A percentile compares a stretch with the other conserved stretches of the same genome.
Conservation (phyloP, 2,113 vertebrate species). For the Caranx melampygus region DNA sequence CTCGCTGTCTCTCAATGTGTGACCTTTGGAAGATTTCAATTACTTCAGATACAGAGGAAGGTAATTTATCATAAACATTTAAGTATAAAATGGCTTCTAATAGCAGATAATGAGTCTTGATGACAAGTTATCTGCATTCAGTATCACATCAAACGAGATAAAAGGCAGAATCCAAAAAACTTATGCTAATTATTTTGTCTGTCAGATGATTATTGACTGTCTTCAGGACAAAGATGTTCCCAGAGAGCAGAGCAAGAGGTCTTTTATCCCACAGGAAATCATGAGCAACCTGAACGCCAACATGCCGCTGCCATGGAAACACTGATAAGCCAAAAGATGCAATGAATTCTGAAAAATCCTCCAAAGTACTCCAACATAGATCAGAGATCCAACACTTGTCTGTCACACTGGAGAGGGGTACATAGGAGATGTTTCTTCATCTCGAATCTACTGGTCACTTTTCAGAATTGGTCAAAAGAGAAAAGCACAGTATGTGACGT, state of each 20-base stretch:
- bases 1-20: not conserved
- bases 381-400: not conserved
- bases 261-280: slow-evolving; percentile 54
- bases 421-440: not conserved
- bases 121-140: not conserved
- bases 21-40: not conserved
- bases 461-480: too few relatives aligned
- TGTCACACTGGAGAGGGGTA: not conserved
- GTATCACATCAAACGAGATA: not conserved
- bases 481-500: too few relatives aligned
- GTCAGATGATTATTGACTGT: not conserved
- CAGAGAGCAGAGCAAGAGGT: slow-evolving; percentile 29
- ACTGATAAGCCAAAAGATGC: slow-evolving; percentile 43
- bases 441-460: not conserved
- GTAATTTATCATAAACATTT: not conserved
- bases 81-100: slow-evolving; percentile 1
- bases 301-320: slow-evolving; percentile 66
- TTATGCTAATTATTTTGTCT: not conserved
- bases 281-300: slow-evolving; percentile 42
- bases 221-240: slow-evolving; percentile 11
- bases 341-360: slow-evolving; percentile 28
- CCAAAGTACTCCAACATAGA: not conserved
- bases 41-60: not conserved
- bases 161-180: not conserved
- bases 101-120: not conserved